Conservation (phyloP, 2,113 vertebrate genomes). For the Tonatia bakeri region DNA sequence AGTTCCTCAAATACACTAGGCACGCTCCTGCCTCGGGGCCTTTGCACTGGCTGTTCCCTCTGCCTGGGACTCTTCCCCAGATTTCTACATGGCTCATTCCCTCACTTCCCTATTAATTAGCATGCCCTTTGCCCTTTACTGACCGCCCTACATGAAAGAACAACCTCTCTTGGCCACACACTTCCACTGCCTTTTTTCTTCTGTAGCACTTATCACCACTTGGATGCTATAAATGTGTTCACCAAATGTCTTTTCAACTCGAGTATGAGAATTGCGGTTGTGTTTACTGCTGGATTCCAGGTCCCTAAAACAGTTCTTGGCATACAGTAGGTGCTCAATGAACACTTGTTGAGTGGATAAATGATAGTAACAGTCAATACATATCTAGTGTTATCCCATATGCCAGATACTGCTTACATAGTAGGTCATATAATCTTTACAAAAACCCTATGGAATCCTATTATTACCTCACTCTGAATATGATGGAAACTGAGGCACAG, state of each 20-base stretch:
- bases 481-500: not conserved
- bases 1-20: not conserved
- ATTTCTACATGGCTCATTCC: not conserved
- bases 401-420: not conserved
- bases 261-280: not conserved
- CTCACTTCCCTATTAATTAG: not conserved
- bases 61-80: not conserved
- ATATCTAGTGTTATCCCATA: not conserved
- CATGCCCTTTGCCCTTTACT: not conserved
- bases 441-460: not conserved
- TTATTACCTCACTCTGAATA: not conserved
- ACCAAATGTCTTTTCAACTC: not conserved
- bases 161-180: not conserved
- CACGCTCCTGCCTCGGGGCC: not conserved
- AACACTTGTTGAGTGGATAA: not conserved
- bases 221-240: not conserved
- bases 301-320: not conserved
- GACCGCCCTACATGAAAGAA: not conserved
- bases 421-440: not conserved
- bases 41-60: not conserved
- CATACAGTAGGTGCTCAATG: not conserved
- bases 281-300: not conserved
- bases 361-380: not conserved
- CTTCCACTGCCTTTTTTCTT: not conserved
- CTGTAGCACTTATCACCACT: not conserved